Percentiles rank a stretch among this genome's conserved stretches.
phyloP scores from a whole-genome alignment of 2,797 vertebrate species.

The Lacerta agilis region DNA sequence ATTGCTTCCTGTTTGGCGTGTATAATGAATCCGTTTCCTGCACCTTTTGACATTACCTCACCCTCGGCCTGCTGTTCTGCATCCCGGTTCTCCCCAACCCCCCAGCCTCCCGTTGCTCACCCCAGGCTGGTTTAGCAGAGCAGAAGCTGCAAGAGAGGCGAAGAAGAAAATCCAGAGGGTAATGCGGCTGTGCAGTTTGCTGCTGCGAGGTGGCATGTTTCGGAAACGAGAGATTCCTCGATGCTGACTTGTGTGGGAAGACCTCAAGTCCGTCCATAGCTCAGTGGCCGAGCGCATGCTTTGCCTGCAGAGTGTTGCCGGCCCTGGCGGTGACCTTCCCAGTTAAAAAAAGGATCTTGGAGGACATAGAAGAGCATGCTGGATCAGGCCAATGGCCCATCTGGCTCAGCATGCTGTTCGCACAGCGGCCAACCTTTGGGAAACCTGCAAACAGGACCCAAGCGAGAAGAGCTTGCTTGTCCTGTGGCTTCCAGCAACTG shows the following conservation, averaged over 20 bases:
- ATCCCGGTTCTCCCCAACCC: neutral
- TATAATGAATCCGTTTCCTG: conserved; percentile 28
- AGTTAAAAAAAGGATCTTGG: neutral
- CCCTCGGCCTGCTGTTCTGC: neutral
- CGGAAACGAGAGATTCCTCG: neutral
- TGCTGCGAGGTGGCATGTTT: fast-evolving
- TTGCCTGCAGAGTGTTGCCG: neutral
- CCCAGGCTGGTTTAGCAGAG: neutral
- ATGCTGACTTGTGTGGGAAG: neutral
- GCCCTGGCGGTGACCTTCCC: neutral
- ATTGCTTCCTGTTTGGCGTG: conserved; percentile 45
- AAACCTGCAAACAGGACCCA: too few relatives aligned
- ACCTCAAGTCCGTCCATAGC: too few relatives aligned
- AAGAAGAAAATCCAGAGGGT: too few relatives aligned
- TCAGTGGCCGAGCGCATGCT: neutral
- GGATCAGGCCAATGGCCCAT: too few relatives aligned
- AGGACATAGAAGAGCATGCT: too few relatives aligned
- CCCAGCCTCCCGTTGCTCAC: neutral
- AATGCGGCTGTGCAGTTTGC: fast-evolving
- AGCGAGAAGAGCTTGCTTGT: too few relatives aligned
- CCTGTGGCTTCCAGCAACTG: too few relatives aligned
- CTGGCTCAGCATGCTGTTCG: too few relatives aligned
- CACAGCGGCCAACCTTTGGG: too few relatives aligned
- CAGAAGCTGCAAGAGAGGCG: neutral
- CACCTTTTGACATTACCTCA: conserved; percentile 36